A percentile compares a stretch with the other conserved stretches of the same genome.
Evolutionary conservation across 2,888 invertebrate species (phyloP).

Genomic region (Tromatobia lineatoria): DNA sequence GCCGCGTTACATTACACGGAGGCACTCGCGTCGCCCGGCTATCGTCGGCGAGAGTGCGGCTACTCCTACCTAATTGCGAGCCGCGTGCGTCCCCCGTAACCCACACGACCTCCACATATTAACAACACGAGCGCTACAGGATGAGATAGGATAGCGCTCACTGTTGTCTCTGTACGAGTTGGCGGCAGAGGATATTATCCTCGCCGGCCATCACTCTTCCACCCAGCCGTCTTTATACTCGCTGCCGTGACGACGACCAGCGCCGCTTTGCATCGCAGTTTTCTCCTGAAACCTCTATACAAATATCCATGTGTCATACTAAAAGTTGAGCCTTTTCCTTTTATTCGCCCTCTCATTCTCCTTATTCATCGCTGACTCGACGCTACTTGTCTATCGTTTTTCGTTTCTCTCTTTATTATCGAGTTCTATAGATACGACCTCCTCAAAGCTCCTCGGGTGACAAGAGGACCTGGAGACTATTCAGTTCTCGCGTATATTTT

Average conservation of each 20-base stretch:
- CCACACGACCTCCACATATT: not conserved
- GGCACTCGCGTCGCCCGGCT: too few relatives aligned
- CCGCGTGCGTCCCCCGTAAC: constrained; percentile 14
- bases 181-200: constrained; percentile 38
- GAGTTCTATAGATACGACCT: constrained; percentile 19
- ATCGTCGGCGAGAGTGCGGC: too few relatives aligned
- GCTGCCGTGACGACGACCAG: constrained; percentile 17
- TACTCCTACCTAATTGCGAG: not conserved
- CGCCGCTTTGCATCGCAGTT: not conserved
- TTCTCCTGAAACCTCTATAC: not conserved
- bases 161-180: constrained; percentile 28
- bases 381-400: not conserved
- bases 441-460: constrained; percentile 44
- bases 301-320: too few relatives aligned
- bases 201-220: constrained; percentile 52
- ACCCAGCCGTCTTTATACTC: not conserved
- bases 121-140: not conserved
- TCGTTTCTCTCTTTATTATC: not conserved
- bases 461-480: constrained; percentile 57
- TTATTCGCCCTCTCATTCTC: not conserved
- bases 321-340: not conserved
- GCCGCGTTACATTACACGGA: too few relatives aligned
- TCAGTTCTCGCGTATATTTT: constrained; percentile 63
- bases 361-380: not conserved
- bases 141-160: not conserved